phyloP scores from a whole-genome alignment of 2,113 vertebrate genomes.

The Tamias sibiricus region DNA sequence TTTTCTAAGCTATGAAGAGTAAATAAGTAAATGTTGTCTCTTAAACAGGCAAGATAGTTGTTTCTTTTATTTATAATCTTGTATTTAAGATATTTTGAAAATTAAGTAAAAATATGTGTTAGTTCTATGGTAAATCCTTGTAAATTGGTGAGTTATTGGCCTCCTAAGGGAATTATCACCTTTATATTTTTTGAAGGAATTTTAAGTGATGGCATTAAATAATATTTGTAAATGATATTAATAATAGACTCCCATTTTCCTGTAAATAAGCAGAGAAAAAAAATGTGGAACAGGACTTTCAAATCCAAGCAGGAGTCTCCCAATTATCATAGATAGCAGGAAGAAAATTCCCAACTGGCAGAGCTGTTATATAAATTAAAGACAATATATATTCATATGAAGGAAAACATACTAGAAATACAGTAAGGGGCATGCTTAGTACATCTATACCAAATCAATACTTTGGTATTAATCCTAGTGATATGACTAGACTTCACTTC shows the following conservation, averaged over 20 bases:
- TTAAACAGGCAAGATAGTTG: background rate
- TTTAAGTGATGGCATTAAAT: background rate
- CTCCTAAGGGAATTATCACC: background rate
- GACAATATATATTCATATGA: background rate
- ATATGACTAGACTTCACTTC: background rate
- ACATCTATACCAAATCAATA: background rate
- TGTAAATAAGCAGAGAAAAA: background rate
- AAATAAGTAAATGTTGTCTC: background rate
- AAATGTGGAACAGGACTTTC: background rate
- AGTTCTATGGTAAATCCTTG: background rate
- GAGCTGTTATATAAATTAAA: background rate
- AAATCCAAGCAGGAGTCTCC: background rate
- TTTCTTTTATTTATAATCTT: background rate
- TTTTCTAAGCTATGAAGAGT: background rate
- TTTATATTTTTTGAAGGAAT: constrained; percentile 27
- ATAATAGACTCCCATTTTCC: background rate
- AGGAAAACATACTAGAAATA: background rate
- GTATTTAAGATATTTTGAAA: constrained; percentile 17
- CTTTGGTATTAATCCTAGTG: constrained; percentile 2
- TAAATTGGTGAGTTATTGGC: background rate
- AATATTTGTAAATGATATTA: background rate
- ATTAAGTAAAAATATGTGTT: constrained; percentile 3
- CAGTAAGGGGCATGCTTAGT: background rate
- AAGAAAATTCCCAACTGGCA: background rate
- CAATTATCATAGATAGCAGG: background rate